A percentile compares a stretch with the other conserved stretches of the same genome.
phyloP scores from a whole-genome alignment of 2,888 invertebrate genomes.

The Abrostola triplasia region DNA sequence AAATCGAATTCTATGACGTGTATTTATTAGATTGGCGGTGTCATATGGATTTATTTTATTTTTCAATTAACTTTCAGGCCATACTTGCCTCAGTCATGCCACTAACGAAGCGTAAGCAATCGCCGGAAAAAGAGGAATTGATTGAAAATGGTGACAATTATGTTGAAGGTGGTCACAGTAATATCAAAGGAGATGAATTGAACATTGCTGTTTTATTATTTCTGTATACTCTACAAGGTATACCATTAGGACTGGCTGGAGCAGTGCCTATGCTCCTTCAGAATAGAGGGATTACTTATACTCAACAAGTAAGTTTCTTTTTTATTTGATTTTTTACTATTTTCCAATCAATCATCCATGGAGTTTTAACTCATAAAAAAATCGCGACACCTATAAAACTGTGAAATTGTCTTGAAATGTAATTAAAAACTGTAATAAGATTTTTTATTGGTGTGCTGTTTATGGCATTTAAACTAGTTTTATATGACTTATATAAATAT shows the following conservation, averaged over 20 bases:
- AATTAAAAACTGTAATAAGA: constrained; percentile 31
- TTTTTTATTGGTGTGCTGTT: constrained; percentile 16
- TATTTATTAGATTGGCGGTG: constrained; percentile 66
- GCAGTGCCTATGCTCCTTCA: constrained; percentile 98
- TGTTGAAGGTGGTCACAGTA: constrained; percentile 70
- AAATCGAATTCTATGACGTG: constrained; percentile 73
- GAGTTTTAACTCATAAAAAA: constrained; percentile 18
- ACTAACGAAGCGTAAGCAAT: constrained; percentile 80
- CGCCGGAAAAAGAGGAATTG: constrained; percentile 77
- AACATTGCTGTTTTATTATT: constrained; percentile 96
- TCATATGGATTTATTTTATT: constrained; percentile 34
- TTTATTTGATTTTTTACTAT: constrained; percentile 12
- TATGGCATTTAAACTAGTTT: background rate
- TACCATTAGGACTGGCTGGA: constrained; percentile 97
- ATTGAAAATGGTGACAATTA: constrained; percentile 79
- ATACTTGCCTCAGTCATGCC: constrained; percentile 77
- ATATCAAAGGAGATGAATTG: constrained; percentile 91
- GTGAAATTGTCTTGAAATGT: background rate
- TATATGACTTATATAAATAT: background rate
- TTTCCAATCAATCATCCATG: constrained; percentile 15
- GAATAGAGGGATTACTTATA: constrained; percentile 97
- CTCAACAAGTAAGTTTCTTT: constrained; percentile 92
- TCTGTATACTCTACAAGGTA: constrained; percentile 97
- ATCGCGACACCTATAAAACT: constrained; percentile 23
- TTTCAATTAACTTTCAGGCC: constrained; percentile 67